Percentiles rank a stretch among this genome's conserved stretches.
phyloP scores from a whole-genome alignment of 2,888 invertebrate genomes.

The Cerastoderma edule region DNA sequence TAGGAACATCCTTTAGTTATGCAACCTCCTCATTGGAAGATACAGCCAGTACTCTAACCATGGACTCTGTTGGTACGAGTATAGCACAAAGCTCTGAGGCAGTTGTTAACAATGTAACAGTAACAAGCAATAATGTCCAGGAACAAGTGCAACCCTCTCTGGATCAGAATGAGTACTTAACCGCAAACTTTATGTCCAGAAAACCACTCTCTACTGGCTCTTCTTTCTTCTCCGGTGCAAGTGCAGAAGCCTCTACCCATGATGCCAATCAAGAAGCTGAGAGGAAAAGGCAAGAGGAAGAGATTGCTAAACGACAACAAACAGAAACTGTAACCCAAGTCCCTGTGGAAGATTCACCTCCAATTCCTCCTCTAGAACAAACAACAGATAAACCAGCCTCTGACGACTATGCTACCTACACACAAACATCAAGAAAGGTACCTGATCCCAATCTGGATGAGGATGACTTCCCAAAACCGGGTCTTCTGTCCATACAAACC shows the following conservation, averaged over 20 bases:
- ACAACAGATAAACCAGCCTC: not conserved
- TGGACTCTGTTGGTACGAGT: constrained; percentile 20
- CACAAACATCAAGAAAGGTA: constrained; percentile 53
- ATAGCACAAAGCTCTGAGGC: not conserved
- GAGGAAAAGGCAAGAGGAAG: not conserved
- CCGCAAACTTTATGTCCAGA: constrained; percentile 63
- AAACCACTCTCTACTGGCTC: constrained; percentile 65
- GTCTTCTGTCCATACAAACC: constrained; percentile 42
- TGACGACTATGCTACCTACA: constrained; percentile 37
- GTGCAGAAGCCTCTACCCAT: constrained; percentile 9
- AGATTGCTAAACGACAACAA: constrained; percentile 3
- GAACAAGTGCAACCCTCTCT: constrained; percentile 52
- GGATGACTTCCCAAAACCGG: constrained; percentile 45
- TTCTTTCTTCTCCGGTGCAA: constrained; percentile 25
- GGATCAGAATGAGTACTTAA: constrained; percentile 59
- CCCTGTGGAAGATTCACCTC: not conserved
- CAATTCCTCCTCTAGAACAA: not conserved
- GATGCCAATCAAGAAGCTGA: constrained; percentile 3
- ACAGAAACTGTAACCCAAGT: not conserved
- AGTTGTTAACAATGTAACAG: constrained; percentile 38
- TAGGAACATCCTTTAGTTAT: constrained; percentile 44
- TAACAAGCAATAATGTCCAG: constrained; percentile 45
- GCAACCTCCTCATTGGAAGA: constrained; percentile 22
- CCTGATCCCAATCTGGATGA: constrained; percentile 63
- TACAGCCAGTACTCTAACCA: constrained; percentile 8